Percentiles rank a stretch among this genome's conserved stretches.
Conservation (phyloP, 2,797 vertebrate genomes). For the Siniperca undulata region DNA sequence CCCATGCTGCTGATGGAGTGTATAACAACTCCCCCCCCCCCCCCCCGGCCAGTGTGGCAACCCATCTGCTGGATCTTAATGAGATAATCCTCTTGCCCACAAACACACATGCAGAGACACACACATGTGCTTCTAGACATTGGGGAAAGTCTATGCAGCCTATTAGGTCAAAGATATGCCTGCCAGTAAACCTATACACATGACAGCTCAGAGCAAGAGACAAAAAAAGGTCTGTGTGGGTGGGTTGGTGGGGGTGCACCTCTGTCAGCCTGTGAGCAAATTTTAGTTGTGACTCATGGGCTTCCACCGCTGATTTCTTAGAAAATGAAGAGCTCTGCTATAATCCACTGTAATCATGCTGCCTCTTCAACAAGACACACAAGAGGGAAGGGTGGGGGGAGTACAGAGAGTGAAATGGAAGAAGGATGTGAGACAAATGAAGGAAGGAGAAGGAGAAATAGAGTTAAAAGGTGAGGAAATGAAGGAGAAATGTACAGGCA, state of each 20-base stretch:
- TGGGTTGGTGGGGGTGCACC: slow-evolving; percentile 28
- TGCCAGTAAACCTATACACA: slow-evolving; percentile 9
- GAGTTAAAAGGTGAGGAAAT: slow-evolving; percentile 55
- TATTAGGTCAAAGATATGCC: slow-evolving; percentile 31
- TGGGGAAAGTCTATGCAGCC: slow-evolving; percentile 4
- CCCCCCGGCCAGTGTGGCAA: slow-evolving; percentile 18
- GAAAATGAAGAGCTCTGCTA: slow-evolving; percentile 47
- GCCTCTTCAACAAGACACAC: slow-evolving; percentile 34
- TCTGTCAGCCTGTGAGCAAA: slow-evolving; percentile 39
- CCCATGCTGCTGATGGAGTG: slow-evolving; percentile 50
- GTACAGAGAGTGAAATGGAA: background rate
- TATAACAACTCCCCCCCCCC: slow-evolving; percentile 12
- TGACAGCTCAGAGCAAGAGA: slow-evolving; percentile 1
- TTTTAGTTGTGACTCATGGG: slow-evolving; percentile 70
- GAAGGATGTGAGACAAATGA: slow-evolving; percentile 20
- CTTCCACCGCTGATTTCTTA: slow-evolving; percentile 62
- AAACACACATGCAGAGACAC: background rate
- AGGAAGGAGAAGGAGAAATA: slow-evolving; percentile 1
- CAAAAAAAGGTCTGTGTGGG: slow-evolving; percentile 5
- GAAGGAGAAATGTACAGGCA: slow-evolving; percentile 61
- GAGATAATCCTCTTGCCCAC: slow-evolving; percentile 26
- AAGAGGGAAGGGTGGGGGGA: no score
- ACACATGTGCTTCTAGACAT: slow-evolving; percentile 11
- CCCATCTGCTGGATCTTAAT: slow-evolving; percentile 44
- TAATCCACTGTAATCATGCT: slow-evolving; percentile 41